These are phyloP conservation scores for Luffia ferchaultella DNA, from an alignment of 2,888 invertebrate genomes.

Conservation along the genomic window DNA sequence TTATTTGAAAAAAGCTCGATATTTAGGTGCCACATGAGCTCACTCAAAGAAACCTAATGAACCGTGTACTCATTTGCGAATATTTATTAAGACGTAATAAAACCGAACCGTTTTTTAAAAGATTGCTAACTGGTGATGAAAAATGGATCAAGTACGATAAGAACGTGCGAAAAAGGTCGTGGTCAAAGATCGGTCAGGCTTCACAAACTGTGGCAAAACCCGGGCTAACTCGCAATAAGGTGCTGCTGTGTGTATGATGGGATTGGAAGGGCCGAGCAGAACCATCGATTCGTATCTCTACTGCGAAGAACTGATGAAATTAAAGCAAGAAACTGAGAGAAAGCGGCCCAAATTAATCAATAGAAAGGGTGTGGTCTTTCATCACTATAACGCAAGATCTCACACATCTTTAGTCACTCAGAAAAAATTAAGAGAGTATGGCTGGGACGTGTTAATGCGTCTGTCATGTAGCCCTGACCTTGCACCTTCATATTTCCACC, in stretches of 20 bases:
- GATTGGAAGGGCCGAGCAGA: neutral
- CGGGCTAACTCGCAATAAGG: neutral
- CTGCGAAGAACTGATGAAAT: neutral
- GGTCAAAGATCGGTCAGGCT: neutral
- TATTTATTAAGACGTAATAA: neutral
- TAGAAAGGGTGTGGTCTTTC: neutral
- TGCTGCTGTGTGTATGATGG: neutral
- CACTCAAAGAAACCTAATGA: neutral
- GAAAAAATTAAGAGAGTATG: neutral
- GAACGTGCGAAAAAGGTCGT: neutral
- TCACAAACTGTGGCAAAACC: neutral
- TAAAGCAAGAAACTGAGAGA: neutral
- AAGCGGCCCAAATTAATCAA: neutral
- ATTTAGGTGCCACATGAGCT: neutral
- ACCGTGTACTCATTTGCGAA: neutral
- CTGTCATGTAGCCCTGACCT: neutral
- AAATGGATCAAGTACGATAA: neutral
- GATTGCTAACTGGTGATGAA: neutral
- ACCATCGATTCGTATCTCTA: neutral
- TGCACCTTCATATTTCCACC: neutral
- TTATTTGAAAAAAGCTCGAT: neutral
- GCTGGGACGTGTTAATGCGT: neutral
- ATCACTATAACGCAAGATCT: neutral
- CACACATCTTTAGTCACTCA: neutral
- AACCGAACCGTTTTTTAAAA: neutral